These are phyloP conservation scores for Troglohyphantes excavatus DNA, from an alignment of 2,888 invertebrate genomes.

Conservation along the genomic window DNA sequence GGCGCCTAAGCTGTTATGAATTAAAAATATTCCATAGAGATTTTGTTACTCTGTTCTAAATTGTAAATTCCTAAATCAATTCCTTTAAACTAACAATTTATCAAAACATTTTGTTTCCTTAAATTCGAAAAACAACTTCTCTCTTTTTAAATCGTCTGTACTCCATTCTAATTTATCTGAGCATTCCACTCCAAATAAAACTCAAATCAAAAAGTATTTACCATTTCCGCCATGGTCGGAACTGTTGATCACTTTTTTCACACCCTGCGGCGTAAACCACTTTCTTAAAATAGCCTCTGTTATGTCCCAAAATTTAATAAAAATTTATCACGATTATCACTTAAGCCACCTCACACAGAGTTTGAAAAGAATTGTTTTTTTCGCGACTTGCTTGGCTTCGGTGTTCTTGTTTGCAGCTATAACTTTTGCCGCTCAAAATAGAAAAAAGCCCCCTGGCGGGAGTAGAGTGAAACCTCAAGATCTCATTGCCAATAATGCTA, in stretches of 20 bases:
- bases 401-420: slow-evolving; percentile 62
- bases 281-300: slow-evolving; percentile 23
- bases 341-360: not conserved
- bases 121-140: no score
- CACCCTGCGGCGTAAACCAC: slow-evolving; percentile 25
- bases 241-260: slow-evolving; percentile 9
- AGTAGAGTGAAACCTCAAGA: slow-evolving; percentile 45
- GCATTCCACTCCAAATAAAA: not conserved
- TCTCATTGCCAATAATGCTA: slow-evolving; percentile 76
- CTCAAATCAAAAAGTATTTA: slow-evolving; percentile 21
- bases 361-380: slow-evolving; percentile 48
- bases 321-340: slow-evolving; percentile 34
- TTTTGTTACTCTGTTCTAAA: no score
- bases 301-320: slow-evolving; percentile 38
- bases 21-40: no score
- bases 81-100: no score
- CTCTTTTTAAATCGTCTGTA: no score
- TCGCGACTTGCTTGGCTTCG: not conserved
- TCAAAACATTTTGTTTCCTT: no score
- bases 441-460: slow-evolving; percentile 63
- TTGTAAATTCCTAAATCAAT: no score
- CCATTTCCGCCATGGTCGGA: slow-evolving; percentile 19
- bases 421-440: slow-evolving; percentile 65
- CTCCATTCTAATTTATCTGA: no score
- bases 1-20: no score